These are phyloP conservation scores for Drosophila pseudotalamancana DNA, from an alignment of 2,888 invertebrate genomes.

Conservation along the genomic window DNA sequence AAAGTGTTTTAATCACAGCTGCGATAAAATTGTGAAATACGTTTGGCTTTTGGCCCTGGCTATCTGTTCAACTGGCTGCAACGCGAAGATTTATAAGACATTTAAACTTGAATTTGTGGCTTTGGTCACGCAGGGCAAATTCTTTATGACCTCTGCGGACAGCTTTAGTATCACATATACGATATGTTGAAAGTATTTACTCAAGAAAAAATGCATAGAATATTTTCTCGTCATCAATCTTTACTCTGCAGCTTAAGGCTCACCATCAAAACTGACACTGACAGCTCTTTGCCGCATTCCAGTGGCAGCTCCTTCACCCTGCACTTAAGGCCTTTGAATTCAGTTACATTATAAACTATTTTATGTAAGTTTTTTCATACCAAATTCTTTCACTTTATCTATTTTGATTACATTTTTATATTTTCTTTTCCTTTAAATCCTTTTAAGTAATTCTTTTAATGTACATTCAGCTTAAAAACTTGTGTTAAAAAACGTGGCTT, in stretches of 20 bases:
- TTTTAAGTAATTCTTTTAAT: not conserved
- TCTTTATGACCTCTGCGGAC: not conserved
- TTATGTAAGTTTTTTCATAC: not conserved
- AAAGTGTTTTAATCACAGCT: constrained; percentile 50
- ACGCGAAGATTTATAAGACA: constrained; percentile 63
- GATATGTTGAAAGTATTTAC: not conserved
- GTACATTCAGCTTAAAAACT: not conserved
- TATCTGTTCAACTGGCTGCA: constrained; percentile 16
- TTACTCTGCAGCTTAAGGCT: not conserved
- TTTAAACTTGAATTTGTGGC: constrained; percentile 58
- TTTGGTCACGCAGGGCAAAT: constrained; percentile 48
- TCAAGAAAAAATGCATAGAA: not conserved
- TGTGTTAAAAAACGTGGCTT: not conserved
- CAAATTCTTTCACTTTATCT: too few species aligned
- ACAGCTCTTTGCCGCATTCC: not conserved
- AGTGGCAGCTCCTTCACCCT: not conserved
- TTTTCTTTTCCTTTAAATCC: not conserved
- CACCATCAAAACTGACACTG: not conserved
- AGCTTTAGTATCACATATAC: too few species aligned
- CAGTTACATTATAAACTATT: not conserved
- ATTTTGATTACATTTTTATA: not conserved
- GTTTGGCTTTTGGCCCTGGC: constrained; percentile 33
- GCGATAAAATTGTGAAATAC: constrained; percentile 63
- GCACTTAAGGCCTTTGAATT: not conserved
- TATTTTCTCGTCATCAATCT: not conserved